A percentile compares a stretch with the other conserved stretches of the same genome.
Evolutionary conservation across 2,113 vertebrate genomes (phyloP).

Genomic region (Bubo scandiacus): DNA sequence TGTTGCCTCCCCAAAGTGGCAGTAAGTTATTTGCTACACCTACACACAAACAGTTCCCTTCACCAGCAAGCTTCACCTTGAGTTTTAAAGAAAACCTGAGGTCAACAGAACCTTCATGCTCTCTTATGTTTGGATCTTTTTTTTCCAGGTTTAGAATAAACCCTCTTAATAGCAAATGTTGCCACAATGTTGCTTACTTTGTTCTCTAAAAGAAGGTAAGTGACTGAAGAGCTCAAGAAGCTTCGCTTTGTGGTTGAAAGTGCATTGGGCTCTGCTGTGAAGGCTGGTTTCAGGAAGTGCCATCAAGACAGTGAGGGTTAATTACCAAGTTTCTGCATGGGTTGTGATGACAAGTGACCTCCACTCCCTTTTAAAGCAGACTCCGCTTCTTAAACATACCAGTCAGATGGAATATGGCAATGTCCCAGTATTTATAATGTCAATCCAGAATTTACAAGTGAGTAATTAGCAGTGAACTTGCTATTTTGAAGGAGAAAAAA

Average conservation of each 20-base stretch:
- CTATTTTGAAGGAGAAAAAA: background rate
- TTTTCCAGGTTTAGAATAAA: background rate
- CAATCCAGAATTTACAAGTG: conserved; percentile 3
- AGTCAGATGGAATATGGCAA: background rate
- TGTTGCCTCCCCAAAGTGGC: background rate
- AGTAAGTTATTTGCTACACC: background rate
- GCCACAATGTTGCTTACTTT: background rate
- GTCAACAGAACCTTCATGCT: background rate
- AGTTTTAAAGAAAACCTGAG: background rate
- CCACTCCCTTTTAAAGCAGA: background rate
- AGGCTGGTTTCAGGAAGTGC: background rate
- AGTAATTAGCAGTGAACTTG: background rate
- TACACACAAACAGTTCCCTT: background rate
- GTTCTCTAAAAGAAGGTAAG: background rate
- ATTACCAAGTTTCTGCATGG: background rate
- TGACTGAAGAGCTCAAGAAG: background rate
- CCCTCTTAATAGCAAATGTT: background rate
- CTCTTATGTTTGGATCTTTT: background rate
- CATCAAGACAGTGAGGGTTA: background rate
- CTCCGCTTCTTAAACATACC: background rate
- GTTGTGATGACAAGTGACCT: background rate
- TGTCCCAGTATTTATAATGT: background rate
- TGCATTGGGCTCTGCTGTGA: background rate
- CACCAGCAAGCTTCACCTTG: background rate
- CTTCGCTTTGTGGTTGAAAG: background rate